Conservation (phyloP, 2,113 vertebrate genomes). For the Copsychus sechellarum region DNA sequence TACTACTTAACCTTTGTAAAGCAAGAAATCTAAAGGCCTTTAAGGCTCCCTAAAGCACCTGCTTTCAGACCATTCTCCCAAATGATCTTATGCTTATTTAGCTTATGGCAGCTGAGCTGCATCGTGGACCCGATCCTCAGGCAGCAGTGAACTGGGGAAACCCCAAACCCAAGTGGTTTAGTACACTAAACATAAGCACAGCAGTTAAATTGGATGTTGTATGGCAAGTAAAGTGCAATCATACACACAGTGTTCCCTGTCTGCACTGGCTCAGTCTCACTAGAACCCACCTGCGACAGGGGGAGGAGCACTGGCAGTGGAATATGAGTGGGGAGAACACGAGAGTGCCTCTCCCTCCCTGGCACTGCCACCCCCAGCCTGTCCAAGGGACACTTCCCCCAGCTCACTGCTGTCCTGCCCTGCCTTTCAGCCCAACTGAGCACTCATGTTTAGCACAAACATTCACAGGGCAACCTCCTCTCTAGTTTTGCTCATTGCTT, state of each 20-base stretch:
- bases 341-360: background rate
- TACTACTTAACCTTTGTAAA: background rate
- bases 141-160: background rate
- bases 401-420: background rate
- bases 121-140: rapidly evolving
- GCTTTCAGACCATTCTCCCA: background rate
- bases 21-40: background rate
- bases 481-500: background rate
- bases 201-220: background rate
- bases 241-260: rapidly evolving
- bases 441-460: background rate
- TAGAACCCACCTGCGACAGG: rapidly evolving
- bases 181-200: background rate
- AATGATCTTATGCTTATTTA: background rate
- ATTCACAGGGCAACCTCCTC: background rate
- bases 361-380: background rate
- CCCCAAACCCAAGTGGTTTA: background rate
- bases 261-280: background rate
- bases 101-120: background rate
- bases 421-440: background rate
- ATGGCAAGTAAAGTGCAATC: background rate
- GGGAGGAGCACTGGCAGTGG: background rate
- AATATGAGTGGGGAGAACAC: background rate
- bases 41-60: background rate
- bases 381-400: background rate